phyloP scores from a whole-genome alignment of 2,797 vertebrate species.

The Luscinia luscinia region DNA sequence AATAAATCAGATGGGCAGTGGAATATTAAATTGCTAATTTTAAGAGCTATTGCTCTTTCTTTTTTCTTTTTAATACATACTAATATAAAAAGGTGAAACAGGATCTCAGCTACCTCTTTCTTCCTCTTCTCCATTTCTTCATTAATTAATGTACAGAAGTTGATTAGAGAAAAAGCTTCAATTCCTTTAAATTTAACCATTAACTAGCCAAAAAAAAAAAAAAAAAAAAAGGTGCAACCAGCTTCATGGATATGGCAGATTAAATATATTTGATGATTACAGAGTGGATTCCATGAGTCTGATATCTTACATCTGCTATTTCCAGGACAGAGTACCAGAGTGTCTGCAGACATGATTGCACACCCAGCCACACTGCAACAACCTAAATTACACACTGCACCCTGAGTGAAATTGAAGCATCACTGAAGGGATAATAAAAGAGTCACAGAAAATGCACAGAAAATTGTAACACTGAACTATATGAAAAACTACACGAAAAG shows the following conservation, averaged over 20 bases:
- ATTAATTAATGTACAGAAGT: background rate
- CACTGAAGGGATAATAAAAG: background rate
- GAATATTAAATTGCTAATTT: constrained; percentile 57
- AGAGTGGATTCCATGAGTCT: background rate
- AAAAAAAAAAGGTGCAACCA: background rate
- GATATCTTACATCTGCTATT: background rate
- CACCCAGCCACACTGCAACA: background rate
- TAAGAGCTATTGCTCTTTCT: constrained; percentile 36
- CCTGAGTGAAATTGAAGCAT: background rate
- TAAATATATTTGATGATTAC: constrained; percentile 30
- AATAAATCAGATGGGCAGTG: constrained; percentile 59
- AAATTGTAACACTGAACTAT: background rate
- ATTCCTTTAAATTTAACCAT: background rate
- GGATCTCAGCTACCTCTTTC: background rate
- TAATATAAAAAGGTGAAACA: constrained; percentile 29
- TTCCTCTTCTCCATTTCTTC: background rate
- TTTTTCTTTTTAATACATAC: background rate
- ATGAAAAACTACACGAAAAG: background rate
- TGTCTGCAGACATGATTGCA: constrained; percentile 24
- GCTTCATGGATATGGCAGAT: background rate
- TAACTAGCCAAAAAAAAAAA: background rate
- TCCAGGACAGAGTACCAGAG: background rate
- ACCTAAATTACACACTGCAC: constrained; percentile 13
- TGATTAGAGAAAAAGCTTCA: background rate
- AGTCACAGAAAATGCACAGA: background rate